These are phyloP conservation scores for Pristionchus fissidentatus DNA, from an alignment of 2,888 invertebrate genomes.

Conservation along the genomic window DNA sequence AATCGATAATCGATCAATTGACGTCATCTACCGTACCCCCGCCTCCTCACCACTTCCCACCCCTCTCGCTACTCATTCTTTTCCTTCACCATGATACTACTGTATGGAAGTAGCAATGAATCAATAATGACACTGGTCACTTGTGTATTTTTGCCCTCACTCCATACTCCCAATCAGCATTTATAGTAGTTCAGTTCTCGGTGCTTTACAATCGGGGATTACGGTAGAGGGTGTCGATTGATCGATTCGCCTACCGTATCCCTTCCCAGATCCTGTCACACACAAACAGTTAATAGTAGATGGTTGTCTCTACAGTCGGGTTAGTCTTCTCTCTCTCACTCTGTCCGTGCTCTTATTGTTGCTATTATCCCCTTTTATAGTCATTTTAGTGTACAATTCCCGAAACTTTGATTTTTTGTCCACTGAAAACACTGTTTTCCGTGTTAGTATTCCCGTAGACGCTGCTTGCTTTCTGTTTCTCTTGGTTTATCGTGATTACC, in stretches of 20 bases:
- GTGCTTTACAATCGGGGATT: background rate
- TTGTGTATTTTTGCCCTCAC: slow-evolving; percentile 19
- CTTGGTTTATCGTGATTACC: slow-evolving; percentile 13
- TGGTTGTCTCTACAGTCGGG: background rate
- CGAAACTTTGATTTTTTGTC: slow-evolving; percentile 10
- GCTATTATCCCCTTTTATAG: background rate
- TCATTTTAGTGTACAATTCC: background rate
- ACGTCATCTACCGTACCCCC: background rate
- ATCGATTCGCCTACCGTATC: background rate
- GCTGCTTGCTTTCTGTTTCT: background rate
- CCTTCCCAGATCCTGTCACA: slow-evolving; percentile 7
- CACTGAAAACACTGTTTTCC: too few species aligned
- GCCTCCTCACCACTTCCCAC: background rate
- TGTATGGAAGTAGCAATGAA: slow-evolving; percentile 32
- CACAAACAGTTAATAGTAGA: slow-evolving; percentile 3
- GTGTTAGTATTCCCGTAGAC: too few species aligned
- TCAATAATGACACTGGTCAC: slow-evolving; percentile 27
- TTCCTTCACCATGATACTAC: background rate
- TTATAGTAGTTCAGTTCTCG: background rate
- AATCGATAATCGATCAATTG: background rate
- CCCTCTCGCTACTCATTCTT: background rate
- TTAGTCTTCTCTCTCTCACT: background rate
- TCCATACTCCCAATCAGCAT: background rate
- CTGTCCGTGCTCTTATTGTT: background rate
- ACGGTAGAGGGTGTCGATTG: slow-evolving; percentile 1